Base-by-base conservation (phyloP, 2,113 vertebrate species). In the Chamaea fasciata region DNA sequence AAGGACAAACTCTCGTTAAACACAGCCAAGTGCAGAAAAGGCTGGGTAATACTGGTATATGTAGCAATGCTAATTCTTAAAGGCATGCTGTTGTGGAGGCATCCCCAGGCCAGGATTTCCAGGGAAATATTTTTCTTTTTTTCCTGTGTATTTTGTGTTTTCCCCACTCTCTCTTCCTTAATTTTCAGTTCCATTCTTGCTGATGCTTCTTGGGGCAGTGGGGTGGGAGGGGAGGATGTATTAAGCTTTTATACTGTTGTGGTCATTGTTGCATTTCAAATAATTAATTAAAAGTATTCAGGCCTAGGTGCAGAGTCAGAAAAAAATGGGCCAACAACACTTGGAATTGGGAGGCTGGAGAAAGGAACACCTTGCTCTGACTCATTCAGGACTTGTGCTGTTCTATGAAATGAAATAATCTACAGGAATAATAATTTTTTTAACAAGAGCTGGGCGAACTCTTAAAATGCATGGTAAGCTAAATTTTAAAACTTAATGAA, bases 1-100 rank as follows among this genome's bases (percentile, higher is more conserved):
- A 96, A 95, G 95, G 69, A 87, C 70, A 96, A 96, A 95, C 91
- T 79, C 90, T 92, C 26, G 6, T 13, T 94, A 70, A 92, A 65
- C 63, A 31, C 31, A 59, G 83, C 53, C 80, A 67, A 42, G 76
- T 52, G 76, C 59, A 78, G 55, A 90, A 80, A 94, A 69, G 62
- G 53, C 50, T 60, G 89, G 88, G 57, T 74, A 84, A 64, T 87
- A 74, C 80, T 90, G 89, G 79, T 91, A 95, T 89, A 28, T 62
- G 41, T 42, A 49, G 89, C 55, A 74, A 75, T 81, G 76, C 28
- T 88, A 67, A 64, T 88, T 91, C 52, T 94, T 71, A 92, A 91
- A 91, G 65, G 26, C 41, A 63, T 35, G 46, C 26, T 91, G 39
- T 88, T 35, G 31, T 89, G 63, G 64, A 70, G 63, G 78, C 71